Percentiles rank a stretch among this genome's conserved stretches.
phyloP scores from a whole-genome alignment of 2,113 vertebrate species.

The Cyprinodon brontotheroides region DNA sequence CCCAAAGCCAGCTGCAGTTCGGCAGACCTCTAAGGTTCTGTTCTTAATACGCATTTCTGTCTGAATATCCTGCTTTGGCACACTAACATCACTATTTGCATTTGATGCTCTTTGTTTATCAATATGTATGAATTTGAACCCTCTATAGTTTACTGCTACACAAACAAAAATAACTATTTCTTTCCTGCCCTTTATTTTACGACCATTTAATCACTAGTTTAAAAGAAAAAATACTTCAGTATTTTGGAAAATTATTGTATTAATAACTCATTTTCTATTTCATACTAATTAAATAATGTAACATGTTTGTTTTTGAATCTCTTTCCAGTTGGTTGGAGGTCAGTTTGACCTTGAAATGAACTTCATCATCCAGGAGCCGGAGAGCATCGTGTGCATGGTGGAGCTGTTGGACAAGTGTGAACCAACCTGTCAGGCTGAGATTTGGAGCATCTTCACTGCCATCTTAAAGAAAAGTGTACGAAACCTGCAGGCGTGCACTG shows the following conservation, averaged over 20 bases:
- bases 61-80: slow-evolving; percentile 11
- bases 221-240: too few relatives aligned
- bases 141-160: background rate
- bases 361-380: slow-evolving; percentile 96
- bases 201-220: background rate
- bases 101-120: slow-evolving; percentile 10
- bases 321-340: slow-evolving; percentile 89
- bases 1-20: slow-evolving; percentile 26
- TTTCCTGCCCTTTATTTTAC: background rate
- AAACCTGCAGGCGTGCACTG: slow-evolving; percentile 92
- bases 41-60: slow-evolving; percentile 24
- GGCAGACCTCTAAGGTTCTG: slow-evolving; percentile 29
- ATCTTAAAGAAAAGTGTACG: slow-evolving; percentile 96
- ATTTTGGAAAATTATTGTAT: background rate
- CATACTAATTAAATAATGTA: background rate
- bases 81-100: slow-evolving; percentile 12
- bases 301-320: background rate
- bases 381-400: slow-evolving; percentile 94
- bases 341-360: slow-evolving; percentile 99
- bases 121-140: slow-evolving; percentile 11
- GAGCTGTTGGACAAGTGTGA: slow-evolving; percentile 94
- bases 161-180: background rate
- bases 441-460: slow-evolving; percentile 98
- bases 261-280: too few relatives aligned
- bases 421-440: slow-evolving; percentile 92